These are phyloP conservation scores for Vidua chalybeata DNA, from an alignment of 2,113 vertebrate genomes.

Conservation along the genomic window DNA sequence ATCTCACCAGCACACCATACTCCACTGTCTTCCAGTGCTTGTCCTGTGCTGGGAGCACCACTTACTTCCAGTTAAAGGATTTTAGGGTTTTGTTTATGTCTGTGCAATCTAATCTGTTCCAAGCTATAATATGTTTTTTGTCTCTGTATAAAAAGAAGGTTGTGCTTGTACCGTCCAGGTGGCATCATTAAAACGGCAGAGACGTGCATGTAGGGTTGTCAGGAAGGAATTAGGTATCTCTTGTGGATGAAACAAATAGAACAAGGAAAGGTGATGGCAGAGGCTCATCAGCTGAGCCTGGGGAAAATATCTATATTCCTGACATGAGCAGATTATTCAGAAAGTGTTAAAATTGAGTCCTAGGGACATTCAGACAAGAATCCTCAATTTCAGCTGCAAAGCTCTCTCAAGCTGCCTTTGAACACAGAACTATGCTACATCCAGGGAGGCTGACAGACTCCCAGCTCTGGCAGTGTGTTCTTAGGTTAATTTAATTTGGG, in stretches of 20 bases:
- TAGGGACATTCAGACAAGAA: neutral
- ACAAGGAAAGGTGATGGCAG: neutral
- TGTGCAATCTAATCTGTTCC: neutral
- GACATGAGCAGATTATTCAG: neutral
- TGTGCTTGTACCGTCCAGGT: neutral
- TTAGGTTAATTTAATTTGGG: constrained; percentile 12
- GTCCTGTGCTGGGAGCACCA: neutral
- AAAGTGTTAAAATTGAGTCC: neutral
- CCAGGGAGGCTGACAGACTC: neutral
- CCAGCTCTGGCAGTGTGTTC: neutral
- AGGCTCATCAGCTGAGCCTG: neutral
- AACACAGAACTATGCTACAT: neutral
- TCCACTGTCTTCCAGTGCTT: neutral
- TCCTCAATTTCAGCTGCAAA: neutral
- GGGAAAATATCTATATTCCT: neutral
- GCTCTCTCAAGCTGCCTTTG: neutral
- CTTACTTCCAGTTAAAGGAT: neutral
- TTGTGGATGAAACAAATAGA: neutral
- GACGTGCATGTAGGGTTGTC: neutral
- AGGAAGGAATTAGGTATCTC: neutral
- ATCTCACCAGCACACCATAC: neutral
- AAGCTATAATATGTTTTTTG: neutral
- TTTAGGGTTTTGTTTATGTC: neutral
- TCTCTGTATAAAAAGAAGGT: neutral
- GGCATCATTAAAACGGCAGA: neutral